Percentiles rank a stretch among this genome's conserved stretches.
These are phyloP conservation scores for Ctenosaura bakeri DNA, from an alignment of 2,797 vertebrate genomes.

Conservation along the genomic window DNA sequence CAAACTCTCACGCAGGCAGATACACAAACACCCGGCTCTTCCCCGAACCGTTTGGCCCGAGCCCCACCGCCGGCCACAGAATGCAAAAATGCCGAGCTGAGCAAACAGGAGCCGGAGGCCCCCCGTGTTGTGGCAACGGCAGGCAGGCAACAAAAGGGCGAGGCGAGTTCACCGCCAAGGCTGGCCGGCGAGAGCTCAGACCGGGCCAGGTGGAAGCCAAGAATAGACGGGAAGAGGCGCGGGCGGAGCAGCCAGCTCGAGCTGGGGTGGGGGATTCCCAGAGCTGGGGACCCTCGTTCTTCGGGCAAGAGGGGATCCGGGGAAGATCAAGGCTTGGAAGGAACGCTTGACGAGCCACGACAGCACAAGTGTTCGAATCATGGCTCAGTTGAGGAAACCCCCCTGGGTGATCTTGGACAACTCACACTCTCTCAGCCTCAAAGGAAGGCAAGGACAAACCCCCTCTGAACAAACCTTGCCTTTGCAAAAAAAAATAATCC, in stretches of 20 bases:
- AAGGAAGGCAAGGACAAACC: too few species aligned
- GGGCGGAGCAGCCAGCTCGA: background rate
- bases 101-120: background rate
- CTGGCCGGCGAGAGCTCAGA: background rate
- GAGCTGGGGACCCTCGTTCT: background rate
- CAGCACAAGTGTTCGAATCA: too few species aligned
- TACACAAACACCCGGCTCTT: background rate
- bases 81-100: conserved; percentile 4
- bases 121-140: conserved; percentile 24
- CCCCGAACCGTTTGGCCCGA: too few species aligned
- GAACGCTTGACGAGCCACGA: too few species aligned
- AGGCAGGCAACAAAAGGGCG: background rate
- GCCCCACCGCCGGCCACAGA: background rate
- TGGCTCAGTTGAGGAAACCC: too few species aligned
- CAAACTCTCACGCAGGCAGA: background rate
- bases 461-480: too few species aligned
- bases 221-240: conserved; percentile 23
- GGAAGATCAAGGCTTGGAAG: too few species aligned
- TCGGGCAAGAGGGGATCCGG: background rate
- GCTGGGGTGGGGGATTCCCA: background rate
- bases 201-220: conserved; percentile 29
- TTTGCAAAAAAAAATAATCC: too few species aligned
- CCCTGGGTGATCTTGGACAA: too few species aligned
- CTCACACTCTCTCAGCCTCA: too few species aligned
- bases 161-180: background rate